Evolutionary conservation across 2,888 invertebrate species (phyloP).

Genomic region (Chaetoderma sp.): DNA sequence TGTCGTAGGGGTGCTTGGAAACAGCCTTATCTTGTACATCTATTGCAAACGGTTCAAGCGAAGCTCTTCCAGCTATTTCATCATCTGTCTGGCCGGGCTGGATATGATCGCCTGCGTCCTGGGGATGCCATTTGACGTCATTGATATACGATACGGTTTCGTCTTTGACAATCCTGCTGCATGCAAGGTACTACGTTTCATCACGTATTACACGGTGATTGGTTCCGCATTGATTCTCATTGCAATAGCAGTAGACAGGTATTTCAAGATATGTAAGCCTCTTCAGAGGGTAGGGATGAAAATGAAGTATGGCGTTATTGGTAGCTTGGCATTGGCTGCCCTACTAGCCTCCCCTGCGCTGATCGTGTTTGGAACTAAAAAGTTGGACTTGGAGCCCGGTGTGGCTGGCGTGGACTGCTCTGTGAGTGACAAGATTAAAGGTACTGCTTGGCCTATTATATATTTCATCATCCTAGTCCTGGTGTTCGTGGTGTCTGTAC

Average conservation of each 20-base stretch:
- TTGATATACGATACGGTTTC: conserved; percentile 49
- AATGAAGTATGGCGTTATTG: conserved; percentile 46
- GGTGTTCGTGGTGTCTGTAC: conserved; percentile 44
- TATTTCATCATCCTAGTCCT: conserved; percentile 45
- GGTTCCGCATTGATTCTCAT: conserved; percentile 53
- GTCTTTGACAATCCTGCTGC: conserved; percentile 49
- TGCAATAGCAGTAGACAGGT: conserved; percentile 57
- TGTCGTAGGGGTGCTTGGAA: conserved; percentile 50
- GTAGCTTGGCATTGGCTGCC: conserved; percentile 43
- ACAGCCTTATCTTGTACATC: conserved; percentile 49
- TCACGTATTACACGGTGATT: conserved; percentile 47
- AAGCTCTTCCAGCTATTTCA: conserved; percentile 57
- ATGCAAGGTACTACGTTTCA: conserved; percentile 51
- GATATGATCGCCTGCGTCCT: conserved; percentile 55
- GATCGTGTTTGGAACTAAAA: conserved; percentile 48
- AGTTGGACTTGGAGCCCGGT: conserved; percentile 35
- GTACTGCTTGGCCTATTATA: conserved; percentile 36
- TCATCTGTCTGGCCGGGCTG: conserved; percentile 55
- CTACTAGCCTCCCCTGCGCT: conserved; percentile 45
- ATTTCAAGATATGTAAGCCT: conserved; percentile 56
- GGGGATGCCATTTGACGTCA: conserved; percentile 52
- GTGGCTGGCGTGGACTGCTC: conserved; percentile 54
- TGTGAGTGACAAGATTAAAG: conserved; percentile 44
- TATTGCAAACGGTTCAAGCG: conserved; percentile 50
- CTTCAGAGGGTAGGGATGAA: conserved; percentile 46